These are phyloP conservation scores for Thumatha senex DNA, from an alignment of 2,888 invertebrate genomes.

Conservation along the genomic window DNA sequence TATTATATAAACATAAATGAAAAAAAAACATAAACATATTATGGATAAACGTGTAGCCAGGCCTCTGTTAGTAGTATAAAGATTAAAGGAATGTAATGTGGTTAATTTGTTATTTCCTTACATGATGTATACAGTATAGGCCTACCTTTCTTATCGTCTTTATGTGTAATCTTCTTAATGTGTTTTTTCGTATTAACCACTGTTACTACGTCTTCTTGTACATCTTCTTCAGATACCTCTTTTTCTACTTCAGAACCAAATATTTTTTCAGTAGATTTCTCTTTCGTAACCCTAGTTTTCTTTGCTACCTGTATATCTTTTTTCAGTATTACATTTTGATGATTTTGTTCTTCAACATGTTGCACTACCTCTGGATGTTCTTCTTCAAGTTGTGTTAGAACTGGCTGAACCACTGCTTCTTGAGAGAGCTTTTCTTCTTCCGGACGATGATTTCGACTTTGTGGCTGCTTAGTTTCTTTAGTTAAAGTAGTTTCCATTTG, in stretches of 20 bases:
- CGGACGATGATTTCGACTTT: constrained; percentile 45
- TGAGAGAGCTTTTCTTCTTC: constrained; percentile 48
- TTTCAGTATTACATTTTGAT: constrained; percentile 41
- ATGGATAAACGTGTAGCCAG: too few relatives aligned
- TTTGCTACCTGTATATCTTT: constrained; percentile 77
- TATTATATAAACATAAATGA: too few relatives aligned
- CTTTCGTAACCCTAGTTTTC: constrained; percentile 18
- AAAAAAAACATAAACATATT: too few relatives aligned
- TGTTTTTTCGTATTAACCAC: constrained; percentile 34
- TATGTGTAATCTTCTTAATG: constrained; percentile 45
- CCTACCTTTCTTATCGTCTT: constrained; percentile 50
- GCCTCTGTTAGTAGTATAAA: too few relatives aligned
- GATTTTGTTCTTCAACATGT: constrained; percentile 56
- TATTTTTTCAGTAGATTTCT: constrained; percentile 22
- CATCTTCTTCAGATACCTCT: constrained; percentile 42
- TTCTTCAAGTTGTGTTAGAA: constrained; percentile 33
- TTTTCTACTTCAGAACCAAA: constrained; percentile 13
- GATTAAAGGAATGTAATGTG: too few relatives aligned
- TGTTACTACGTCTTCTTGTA: constrained; percentile 26
- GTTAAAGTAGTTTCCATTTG: constrained; percentile 38
- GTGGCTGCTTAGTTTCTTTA: constrained; percentile 43
- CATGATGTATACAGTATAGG: not conserved
- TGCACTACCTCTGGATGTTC: constrained; percentile 47
- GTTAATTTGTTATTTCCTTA: too few relatives aligned
- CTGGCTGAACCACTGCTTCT: constrained; percentile 28